A percentile compares a stretch with the other conserved stretches of the same genome.
phyloP scores from a whole-genome alignment of 1,140 invertebrate species.

The Formica exsecta region DNA sequence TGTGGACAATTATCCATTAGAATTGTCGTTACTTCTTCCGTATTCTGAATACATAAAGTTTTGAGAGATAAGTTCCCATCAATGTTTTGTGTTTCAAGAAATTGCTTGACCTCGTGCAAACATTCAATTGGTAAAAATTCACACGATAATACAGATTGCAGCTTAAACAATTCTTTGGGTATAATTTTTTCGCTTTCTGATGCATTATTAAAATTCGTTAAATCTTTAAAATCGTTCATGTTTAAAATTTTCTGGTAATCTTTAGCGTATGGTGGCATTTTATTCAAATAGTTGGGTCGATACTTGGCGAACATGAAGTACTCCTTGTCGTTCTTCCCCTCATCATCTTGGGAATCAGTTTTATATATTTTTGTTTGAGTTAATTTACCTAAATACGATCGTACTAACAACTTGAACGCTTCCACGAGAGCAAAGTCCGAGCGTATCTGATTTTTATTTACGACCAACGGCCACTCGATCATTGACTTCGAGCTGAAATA shows the following conservation, averaged over 20 bases:
- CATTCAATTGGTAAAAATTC: constrained; percentile 83
- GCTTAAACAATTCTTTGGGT: constrained; percentile 81
- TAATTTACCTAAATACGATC: constrained; percentile 87
- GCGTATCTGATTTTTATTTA: constrained; percentile 79
- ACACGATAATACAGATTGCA: constrained; percentile 84
- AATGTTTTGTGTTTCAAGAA: constrained; percentile 83
- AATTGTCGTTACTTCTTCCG: constrained; percentile 78
- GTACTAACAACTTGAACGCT: constrained; percentile 87
- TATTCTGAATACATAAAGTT: constrained; percentile 79
- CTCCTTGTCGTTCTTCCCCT: constrained; percentile 76
- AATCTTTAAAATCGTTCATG: constrained; percentile 72
- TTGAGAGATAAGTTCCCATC: constrained; percentile 83
- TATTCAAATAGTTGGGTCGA: constrained; percentile 86
- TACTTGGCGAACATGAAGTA: constrained; percentile 85
- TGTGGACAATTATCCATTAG: constrained; percentile 87
- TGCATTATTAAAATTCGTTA: constrained; percentile 63
- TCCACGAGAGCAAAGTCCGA: constrained; percentile 86
- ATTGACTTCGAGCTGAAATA: constrained; percentile 83
- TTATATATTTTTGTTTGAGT: constrained; percentile 82
- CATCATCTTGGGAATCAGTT: constrained; percentile 73
- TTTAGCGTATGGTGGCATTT: constrained; percentile 85
- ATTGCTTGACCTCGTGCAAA: constrained; percentile 83
- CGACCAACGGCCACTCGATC: constrained; percentile 65
- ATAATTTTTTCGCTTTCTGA: constrained; percentile 71
- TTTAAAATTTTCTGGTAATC: constrained; percentile 78